Base-by-base conservation (phyloP, 1,140 invertebrate species). In the Leptinotarsa defecta region DNA sequence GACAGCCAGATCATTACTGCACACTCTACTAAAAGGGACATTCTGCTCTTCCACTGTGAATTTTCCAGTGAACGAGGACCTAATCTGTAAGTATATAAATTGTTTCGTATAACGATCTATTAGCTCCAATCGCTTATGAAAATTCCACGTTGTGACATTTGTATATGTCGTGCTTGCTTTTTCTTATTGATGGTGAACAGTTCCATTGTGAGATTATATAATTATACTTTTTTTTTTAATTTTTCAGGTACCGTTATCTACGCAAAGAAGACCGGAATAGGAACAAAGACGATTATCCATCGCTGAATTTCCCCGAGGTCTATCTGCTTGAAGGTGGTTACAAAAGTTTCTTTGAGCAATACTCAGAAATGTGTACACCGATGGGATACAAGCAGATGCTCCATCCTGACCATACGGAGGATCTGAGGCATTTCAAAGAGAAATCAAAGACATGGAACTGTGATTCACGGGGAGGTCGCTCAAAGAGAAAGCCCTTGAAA, bases 251-350 rank as follows among this genome's bases (percentile, higher is more conserved):
- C 8, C 89, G 95, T 1, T 96, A 93, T 84, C 86, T 99, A 5
- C 90, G 98, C 0, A 92, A 93, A 67, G 86, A 90, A 20, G 98
- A 99, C 86, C 89, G 98, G 1, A 88, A 91, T 63, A 85, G 89
- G 4, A 98, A 99, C 84, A 91, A 91, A 67, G 91, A 94, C 52
- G 89, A 89, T 69, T 99, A 99, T 86, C 98, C 98, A 0, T 87
- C 89, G 0, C 87, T 27, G 27, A 27, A 27, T 27, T 27, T 27
- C 0, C 27, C 27, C 4, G 27, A 27, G 4, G 4, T 27, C 4
- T 27, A 27, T 5, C 27, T 27, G 4, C 27, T 27, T 27, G 27
- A 27, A 27, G 6, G 27, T 1, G 98, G 98, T 4, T 99, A 99
- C 87, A 93, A 96, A 80, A 89, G 90, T 48, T 99, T 99, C 20